Evolutionary conservation across 2,113 vertebrate genomes (phyloP), one percentile per base, ranked within the genome.

Genomic region (Pampusana beccarii): DNA sequence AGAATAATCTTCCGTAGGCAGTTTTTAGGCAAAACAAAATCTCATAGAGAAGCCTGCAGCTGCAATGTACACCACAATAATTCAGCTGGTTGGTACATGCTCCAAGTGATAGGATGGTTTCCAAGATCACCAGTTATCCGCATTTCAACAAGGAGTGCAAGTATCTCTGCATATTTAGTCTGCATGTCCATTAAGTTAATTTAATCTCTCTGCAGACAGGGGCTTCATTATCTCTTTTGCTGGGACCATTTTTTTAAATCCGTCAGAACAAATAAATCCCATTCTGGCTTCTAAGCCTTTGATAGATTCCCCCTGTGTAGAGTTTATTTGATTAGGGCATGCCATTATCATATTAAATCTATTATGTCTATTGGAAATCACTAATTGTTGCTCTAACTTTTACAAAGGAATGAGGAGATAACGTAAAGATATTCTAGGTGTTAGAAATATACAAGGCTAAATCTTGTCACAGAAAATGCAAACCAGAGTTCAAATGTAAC

Each of bases 161-260:
- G 29, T 78, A 77, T 80, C 74, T 77, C 79, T 88, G 77, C 61
- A 54, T 71, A 84, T 78, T 88, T 92, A 62, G 80, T 92, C 93
- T 93, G 75, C 61, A 33, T 72, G 87, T 85, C 91, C 93, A 94
- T 93, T 95, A 94, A 88, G 57, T 86, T 86, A 92, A 94, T 96
- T 94, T 94, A 80, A 90, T 93, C 88, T 48, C 53, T 81, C 80
- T 91, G 50, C 69, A 94, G 80, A 93, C 82, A 33, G 34, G 14
- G 72, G 51, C 72, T 95, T 86, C 84, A 70, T 90, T 96, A 90
- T 83, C 86, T 91, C 24, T 60, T 90, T 90, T 91, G 26, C 77
- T 88, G 48, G 23, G 46, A 71, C 95, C 75, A 4, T 88, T 83
- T 86, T 93, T 90, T 94, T 74, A 38, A 84, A 93, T 84, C 80